Evolutionary conservation across 1,140 invertebrate species (phyloP).

Genomic region (Drosophila nigromelanica): DNA sequence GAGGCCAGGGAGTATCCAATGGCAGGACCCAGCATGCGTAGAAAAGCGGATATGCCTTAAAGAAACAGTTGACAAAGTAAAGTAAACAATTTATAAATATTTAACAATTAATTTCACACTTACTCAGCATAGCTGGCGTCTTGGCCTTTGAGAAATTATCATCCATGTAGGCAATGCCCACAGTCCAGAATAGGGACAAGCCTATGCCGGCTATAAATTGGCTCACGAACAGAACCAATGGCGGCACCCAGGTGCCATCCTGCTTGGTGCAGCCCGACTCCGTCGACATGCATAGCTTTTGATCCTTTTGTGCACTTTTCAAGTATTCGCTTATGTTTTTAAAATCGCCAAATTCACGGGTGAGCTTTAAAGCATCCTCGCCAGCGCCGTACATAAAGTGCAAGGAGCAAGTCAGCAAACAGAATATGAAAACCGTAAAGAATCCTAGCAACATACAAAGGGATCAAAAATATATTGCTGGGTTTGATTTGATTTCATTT

Average conservation of each 20-base stretch:
- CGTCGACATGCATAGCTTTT: constrained; percentile 40
- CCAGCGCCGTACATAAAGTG: constrained; percentile 90
- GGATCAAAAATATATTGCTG: constrained; percentile 85
- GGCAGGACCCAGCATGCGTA: constrained; percentile 89
- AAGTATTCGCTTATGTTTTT: constrained; percentile 38
- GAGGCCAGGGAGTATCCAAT: constrained; percentile 89
- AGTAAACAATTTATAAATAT: too few species aligned
- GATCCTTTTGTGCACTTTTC: constrained; percentile 48
- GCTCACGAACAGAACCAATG: constrained; percentile 86
- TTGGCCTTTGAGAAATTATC: constrained; percentile 88
- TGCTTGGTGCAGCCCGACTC: constrained; percentile 24
- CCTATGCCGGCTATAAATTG: constrained; percentile 88
- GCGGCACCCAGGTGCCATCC: constrained; percentile 85
- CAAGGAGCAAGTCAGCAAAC: constrained; percentile 88
- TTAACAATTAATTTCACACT: constrained; percentile 21
- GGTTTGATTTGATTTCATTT: constrained; percentile 84
- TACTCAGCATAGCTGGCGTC: constrained; percentile 87
- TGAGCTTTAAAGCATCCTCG: constrained; percentile 87
- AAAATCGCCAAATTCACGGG: constrained; percentile 86
- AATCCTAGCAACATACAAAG: constrained; percentile 85
- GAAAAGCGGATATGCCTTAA: constrained; percentile 87
- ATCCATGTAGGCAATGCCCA: constrained; percentile 89
- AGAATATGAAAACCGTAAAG: constrained; percentile 88
- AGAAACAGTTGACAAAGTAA: background rate
- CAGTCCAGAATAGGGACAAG: constrained; percentile 87